Evolutionary conservation across 2,888 invertebrate species (phyloP).

Genomic region (Stegana nigrithorax): DNA sequence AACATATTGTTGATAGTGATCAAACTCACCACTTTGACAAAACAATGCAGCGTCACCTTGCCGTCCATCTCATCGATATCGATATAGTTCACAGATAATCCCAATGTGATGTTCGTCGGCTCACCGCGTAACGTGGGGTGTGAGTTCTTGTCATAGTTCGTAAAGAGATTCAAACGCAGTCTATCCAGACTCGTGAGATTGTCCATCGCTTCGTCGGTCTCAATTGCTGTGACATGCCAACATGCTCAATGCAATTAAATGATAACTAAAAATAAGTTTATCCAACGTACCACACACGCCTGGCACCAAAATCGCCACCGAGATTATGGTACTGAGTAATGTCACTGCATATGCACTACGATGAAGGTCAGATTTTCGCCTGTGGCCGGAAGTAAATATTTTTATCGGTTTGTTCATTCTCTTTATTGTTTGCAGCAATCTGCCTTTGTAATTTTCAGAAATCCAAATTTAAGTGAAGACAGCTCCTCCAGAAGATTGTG

Average conservation of each 20-base stretch:
- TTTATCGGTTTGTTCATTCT: slow-evolving; percentile 54
- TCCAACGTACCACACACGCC: slow-evolving; percentile 49
- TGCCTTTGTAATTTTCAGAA: slow-evolving; percentile 8
- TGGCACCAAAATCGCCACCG: slow-evolving; percentile 41
- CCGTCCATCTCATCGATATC: slow-evolving; percentile 76
- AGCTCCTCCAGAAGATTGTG: too few species aligned
- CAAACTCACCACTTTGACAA: slow-evolving; percentile 73
- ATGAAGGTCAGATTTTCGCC: slow-evolving; percentile 24
- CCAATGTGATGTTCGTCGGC: slow-evolving; percentile 64
- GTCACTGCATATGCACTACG: neutral
- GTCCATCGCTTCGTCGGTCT: neutral
- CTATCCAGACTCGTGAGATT: slow-evolving; percentile 50
- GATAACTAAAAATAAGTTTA: neutral
- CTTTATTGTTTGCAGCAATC: slow-evolving; percentile 30
- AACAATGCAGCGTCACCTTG: slow-evolving; percentile 73
- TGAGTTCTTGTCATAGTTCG: slow-evolving; percentile 68
- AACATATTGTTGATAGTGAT: too few species aligned
- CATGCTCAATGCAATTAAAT: too few species aligned
- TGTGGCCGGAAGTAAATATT: slow-evolving; percentile 54
- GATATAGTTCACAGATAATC: slow-evolving; percentile 74
- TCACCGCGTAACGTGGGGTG: slow-evolving; percentile 57
- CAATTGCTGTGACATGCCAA: slow-evolving; percentile 1
- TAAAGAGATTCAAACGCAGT: slow-evolving; percentile 69
- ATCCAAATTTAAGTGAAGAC: neutral
- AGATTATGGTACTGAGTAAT: slow-evolving; percentile 29